Evolutionary conservation across 2,888 invertebrate genomes (phyloP), one percentile per base, ranked within the genome.

Genomic region (Cylloceria caligata): DNA sequence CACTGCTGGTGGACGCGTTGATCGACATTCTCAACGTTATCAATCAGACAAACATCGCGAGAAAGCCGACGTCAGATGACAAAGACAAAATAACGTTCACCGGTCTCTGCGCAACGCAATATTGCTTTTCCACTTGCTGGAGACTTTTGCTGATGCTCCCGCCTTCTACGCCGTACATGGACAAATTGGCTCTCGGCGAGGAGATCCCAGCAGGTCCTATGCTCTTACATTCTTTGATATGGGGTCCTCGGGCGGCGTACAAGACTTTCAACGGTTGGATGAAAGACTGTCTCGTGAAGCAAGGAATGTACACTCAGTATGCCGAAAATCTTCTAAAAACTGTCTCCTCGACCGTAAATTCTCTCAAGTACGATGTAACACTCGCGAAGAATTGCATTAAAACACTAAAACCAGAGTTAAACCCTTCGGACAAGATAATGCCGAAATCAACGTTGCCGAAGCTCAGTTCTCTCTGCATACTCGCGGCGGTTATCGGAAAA

Each of bases 281-380:
- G 88, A 98, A 98, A 94, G 98, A 98, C 90, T 97, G 97, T 74
- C 94, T 98, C 1, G 97, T 97, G 5, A 97, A 97, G 89, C 98
- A 98, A 93, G 97, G 97, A 81, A 96, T 97, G 95, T 97, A 97
- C 87, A 97, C 97, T 0, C 97, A 97, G 86, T 95, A 94, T 84
- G 94, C 94, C 0, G 96, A 96, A 88, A 95, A 95, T 88, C 93
- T 97, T 52, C 89, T 97, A 27, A 95, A 96, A 85, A 95, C 95
- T 0, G 96, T 97, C 0, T 95, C 96, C 60, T 95, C 96, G 72
- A 95, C 95, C 0, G 96, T 96, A 7, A 96, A 95, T 88, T 94
- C 94, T 83, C 91, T 95, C 16, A 94, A 94, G 85, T 95, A 95
- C 86, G 95, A 95, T 84, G 93, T 95, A 3, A 93, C 94, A 47